phyloP scores from a whole-genome alignment of 2,888 invertebrate genomes.

The Mythimna pallens region DNA sequence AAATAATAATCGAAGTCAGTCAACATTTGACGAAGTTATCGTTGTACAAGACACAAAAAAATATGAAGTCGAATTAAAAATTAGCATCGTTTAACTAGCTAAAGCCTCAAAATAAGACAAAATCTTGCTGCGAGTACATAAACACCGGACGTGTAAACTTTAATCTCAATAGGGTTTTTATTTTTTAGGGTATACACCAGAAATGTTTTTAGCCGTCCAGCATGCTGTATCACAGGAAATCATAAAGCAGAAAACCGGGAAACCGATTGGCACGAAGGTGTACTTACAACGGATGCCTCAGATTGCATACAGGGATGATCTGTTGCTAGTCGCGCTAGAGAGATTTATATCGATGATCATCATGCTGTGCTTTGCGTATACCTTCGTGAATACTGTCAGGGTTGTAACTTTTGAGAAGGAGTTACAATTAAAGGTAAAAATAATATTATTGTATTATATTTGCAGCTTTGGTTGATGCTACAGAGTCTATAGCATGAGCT shows the following conservation, averaged over 20 bases:
- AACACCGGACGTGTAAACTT: slow-evolving; percentile 15
- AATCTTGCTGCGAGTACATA: slow-evolving; percentile 7
- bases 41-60: too few species aligned
- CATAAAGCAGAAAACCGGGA: slow-evolving; percentile 82
- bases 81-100: slow-evolving; percentile 9
- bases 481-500: too few species aligned
- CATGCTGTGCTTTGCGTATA: slow-evolving; percentile 95
- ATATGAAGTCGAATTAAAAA: neutral
- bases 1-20: too few species aligned
- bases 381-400: slow-evolving; percentile 95
- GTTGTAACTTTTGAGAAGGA: slow-evolving; percentile 95
- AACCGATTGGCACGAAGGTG: slow-evolving; percentile 81
- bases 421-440: slow-evolving; percentile 92
- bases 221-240: slow-evolving; percentile 85
- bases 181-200: slow-evolving; percentile 82
- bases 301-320: slow-evolving; percentile 93
- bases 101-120: slow-evolving; percentile 11
- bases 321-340: slow-evolving; percentile 92
- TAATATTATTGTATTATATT: neutral
- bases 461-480: too few species aligned
- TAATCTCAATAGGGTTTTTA: slow-evolving; percentile 17
- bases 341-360: slow-evolving; percentile 94
- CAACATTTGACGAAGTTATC: too few species aligned
- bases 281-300: slow-evolving; percentile 93
- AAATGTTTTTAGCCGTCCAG: slow-evolving; percentile 86